A percentile compares a stretch with the other conserved stretches of the same genome.
These are phyloP conservation scores for Prinia subflava DNA, from an alignment of 2,113 vertebrate genomes.

Conservation along the genomic window DNA sequence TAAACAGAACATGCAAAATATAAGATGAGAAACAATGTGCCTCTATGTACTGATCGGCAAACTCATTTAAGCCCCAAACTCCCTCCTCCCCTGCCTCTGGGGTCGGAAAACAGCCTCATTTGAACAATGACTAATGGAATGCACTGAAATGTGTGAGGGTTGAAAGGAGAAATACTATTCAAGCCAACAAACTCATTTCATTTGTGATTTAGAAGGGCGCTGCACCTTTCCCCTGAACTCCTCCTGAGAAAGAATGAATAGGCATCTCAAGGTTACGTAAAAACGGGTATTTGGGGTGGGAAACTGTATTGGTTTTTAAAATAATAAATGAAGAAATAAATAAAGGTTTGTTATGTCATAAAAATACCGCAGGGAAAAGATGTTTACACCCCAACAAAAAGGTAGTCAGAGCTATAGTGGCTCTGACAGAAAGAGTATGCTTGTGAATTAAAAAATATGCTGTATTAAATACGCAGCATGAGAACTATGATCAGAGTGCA, in stretches of 20 bases:
- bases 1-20: constrained; percentile 47
- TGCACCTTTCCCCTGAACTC: constrained; percentile 52
- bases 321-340: constrained; percentile 54
- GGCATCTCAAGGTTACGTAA: constrained; percentile 58
- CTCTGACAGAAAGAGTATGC: neutral
- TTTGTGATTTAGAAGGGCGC: constrained; percentile 62
- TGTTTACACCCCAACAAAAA: neutral
- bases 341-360: neutral
- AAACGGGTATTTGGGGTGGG: constrained; percentile 38
- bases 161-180: constrained; percentile 64
- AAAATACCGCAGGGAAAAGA: neutral
- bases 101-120: constrained; percentile 60
- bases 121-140: constrained; percentile 66
- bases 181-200: constrained; percentile 67
- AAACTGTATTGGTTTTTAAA: constrained; percentile 55
- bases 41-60: constrained; percentile 60
- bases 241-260: constrained; percentile 62
- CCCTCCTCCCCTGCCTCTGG: constrained; percentile 59
- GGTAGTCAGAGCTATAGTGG: neutral
- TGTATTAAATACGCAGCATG: neutral
- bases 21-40: constrained; percentile 51
- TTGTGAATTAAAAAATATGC: constrained; percentile 18
- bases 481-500: neutral
- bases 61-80: constrained; percentile 69
- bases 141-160: constrained; percentile 60